Evolutionary conservation across 2,888 invertebrate species (phyloP).

Genomic region (Andrena flavipes): DNA sequence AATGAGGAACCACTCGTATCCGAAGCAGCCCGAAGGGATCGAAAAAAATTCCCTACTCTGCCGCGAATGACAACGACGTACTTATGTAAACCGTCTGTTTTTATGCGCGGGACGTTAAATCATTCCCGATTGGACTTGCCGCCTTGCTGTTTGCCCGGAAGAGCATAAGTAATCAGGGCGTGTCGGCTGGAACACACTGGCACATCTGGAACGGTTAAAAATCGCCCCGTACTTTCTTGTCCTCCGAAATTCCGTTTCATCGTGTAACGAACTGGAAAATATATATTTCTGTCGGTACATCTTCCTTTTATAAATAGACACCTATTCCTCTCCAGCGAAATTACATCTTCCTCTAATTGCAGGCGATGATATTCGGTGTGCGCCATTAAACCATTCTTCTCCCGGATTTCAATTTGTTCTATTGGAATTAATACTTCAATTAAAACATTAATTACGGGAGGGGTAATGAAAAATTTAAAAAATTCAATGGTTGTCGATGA

Average conservation of each 20-base stretch:
- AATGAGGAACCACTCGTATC: conserved; percentile 67
- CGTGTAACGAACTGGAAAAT: conserved; percentile 25
- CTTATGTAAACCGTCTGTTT: conserved; percentile 79
- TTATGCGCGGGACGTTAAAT: conserved; percentile 73
- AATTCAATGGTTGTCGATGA: not conserved
- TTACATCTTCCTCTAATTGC: not conserved
- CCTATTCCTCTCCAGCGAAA: conserved; percentile 7
- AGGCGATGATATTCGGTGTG: not conserved
- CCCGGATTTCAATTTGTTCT: not conserved
- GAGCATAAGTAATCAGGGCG: conserved; percentile 72
- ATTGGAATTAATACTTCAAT: not conserved
- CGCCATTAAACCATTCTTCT: not conserved
- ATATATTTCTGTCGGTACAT: conserved; percentile 30
- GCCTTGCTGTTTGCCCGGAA: conserved; percentile 73
- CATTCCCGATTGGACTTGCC: conserved; percentile 71
- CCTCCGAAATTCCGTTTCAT: conserved; percentile 24
- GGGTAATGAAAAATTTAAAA: not conserved
- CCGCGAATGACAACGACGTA: conserved; percentile 74
- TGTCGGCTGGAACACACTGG: conserved; percentile 49
- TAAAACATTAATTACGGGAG: not conserved
- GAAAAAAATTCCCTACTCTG: conserved; percentile 64
- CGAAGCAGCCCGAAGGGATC: conserved; percentile 52
- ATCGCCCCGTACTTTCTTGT: conserved; percentile 64
- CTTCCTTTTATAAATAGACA: conserved; percentile 22
- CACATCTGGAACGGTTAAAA: conserved; percentile 75